Conservation (phyloP, 2,113 vertebrate species). For the Condylura cristata region DNA sequence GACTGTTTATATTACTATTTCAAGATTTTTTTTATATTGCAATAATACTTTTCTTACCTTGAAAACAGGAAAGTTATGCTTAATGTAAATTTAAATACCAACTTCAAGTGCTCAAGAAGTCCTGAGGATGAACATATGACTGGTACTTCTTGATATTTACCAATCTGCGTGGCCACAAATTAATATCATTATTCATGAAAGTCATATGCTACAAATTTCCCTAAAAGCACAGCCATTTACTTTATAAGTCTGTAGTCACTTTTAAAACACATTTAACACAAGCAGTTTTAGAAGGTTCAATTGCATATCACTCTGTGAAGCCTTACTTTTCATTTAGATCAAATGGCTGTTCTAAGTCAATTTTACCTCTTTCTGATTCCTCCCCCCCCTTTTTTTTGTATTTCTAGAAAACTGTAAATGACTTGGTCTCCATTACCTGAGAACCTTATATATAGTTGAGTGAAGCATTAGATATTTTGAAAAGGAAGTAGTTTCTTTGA, state of each 20-base stretch:
- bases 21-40: background rate
- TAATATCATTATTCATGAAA: slow-evolving; percentile 5
- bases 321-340: background rate
- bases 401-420: background rate
- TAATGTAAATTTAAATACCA: slow-evolving; percentile 18
- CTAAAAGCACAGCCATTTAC: background rate
- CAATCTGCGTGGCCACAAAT: background rate
- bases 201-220: background rate
- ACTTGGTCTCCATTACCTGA: background rate
- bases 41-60: background rate
- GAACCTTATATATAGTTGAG: background rate
- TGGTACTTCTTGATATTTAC: background rate
- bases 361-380: slow-evolving; percentile 5
- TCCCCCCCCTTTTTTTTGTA: background rate
- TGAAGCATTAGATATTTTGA: background rate
- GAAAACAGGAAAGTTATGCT: background rate
- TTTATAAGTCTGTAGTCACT: background rate
- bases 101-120: background rate
- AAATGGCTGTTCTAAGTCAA: background rate
- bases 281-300: background rate
- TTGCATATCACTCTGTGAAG: background rate
- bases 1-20: background rate
- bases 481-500: background rate
- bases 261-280: slow-evolving; percentile 21
- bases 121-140: background rate